These are phyloP conservation scores for Tribolium castaneum DNA, from an alignment of 1,140 invertebrate species.

Conservation along the genomic window DNA sequence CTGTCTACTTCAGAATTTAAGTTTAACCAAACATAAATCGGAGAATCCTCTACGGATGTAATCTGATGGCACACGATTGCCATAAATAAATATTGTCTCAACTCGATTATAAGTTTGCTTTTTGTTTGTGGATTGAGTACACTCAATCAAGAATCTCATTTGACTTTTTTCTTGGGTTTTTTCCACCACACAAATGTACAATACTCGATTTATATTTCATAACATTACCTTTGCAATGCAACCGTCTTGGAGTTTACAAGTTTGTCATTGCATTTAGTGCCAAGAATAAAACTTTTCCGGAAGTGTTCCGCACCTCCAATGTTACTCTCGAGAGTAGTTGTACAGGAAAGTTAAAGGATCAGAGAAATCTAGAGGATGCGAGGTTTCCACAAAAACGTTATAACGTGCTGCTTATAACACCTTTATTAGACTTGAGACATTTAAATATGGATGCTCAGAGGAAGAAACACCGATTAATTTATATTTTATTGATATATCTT, in stretches of 20 bases:
- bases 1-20: constrained; percentile 26
- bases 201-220: constrained; percentile 26
- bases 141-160: constrained; percentile 39
- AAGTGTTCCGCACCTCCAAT: constrained; percentile 27
- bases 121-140: constrained; percentile 24
- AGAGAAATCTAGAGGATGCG: constrained; percentile 1
- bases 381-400: constrained; percentile 2
- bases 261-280: constrained; percentile 39
- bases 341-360: background rate
- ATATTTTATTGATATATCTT: too few species aligned
- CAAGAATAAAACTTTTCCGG: constrained; percentile 40
- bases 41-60: constrained; percentile 27
- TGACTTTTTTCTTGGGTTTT: constrained; percentile 31
- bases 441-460: too few species aligned
- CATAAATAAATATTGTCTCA: constrained; percentile 46
- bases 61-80: constrained; percentile 38
- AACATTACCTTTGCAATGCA: constrained; percentile 16
- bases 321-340: constrained; percentile 24
- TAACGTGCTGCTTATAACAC: background rate
- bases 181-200: constrained; percentile 1
- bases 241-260: constrained; percentile 19
- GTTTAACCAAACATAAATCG: constrained; percentile 34
- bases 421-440: too few species aligned
- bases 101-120: constrained; percentile 46
- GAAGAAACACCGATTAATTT: too few species aligned